Evolutionary conservation across 2,797 vertebrate genomes (phyloP), one percentile per base, ranked within the genome.

Genomic region (Danionella dracula): DNA sequence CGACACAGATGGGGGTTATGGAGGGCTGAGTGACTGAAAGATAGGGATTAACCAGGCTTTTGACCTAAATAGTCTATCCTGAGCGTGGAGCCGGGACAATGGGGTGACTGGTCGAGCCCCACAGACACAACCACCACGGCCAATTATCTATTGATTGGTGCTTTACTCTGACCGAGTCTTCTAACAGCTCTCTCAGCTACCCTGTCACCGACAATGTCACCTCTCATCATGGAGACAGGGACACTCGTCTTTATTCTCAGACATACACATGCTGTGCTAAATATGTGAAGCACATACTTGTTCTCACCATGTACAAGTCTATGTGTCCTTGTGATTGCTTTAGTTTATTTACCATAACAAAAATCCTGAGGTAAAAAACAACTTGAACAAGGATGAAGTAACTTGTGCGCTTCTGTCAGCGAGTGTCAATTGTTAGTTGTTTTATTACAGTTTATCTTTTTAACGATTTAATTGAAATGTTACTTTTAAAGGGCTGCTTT

Each of bases 91-190:
- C 81, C 76, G 0, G 53, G 81, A 87, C 83, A 86, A 82, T 86
- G 81, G 82, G 54, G 51, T 77, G 81, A 90, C 89, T 89, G 89
- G 84, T 86, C 89, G 81, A 80, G 77, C 80, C 78, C 83, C 72
- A 90, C 77, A 84, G 85, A 44, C 46, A 27, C 7, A 5, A 29
- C 48, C 41, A 64, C 64, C 64, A 59, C 35, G 8, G 40, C 90
- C 89, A 92, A 93, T 93, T 92, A 92, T 88, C 79, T 91, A 91
- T 93, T 93, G 91, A 93, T 93, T 89, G 88, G 86, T 85, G 76
- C 89, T 89, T 85, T 89, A 84, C 85, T 89, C 81, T 80, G 87
- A 80, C 84, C 84, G 86, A 86, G 83, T 84, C 86, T 86, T 85
- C 89, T 83, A 89, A 61, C 62, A 85, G 83, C 73, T n/a, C n/a